phyloP scores from a whole-genome alignment of 2,797 vertebrate genomes.

The Poecilia wingei region DNA sequence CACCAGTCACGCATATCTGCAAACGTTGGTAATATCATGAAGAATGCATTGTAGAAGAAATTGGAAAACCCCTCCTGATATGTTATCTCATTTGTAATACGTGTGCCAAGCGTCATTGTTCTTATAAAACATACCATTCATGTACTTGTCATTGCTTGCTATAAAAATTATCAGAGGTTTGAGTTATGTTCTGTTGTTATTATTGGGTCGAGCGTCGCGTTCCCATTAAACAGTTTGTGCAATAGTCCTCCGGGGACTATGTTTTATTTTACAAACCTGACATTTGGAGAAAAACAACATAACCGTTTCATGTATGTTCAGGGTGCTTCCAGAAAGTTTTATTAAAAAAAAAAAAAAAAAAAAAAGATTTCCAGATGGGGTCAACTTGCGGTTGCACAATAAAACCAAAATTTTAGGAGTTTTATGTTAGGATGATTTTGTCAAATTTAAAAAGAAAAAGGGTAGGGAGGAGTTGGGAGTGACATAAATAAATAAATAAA shows the following conservation, averaged over 20 bases:
- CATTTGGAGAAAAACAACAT: conserved; percentile 4
- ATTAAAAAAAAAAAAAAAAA: background rate
- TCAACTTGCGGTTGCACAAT: background rate
- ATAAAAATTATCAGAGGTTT: conserved; percentile 40
- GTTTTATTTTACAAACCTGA: conserved; percentile 25
- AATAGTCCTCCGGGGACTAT: conserved; percentile 20
- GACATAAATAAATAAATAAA: background rate
- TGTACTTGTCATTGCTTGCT: conserved; percentile 31
- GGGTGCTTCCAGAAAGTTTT: background rate
- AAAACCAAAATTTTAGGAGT: background rate
- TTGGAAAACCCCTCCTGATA: conserved; percentile 67
- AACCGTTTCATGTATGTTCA: background rate
- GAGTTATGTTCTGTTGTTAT: conserved; percentile 29
- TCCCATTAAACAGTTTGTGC: conserved; percentile 11
- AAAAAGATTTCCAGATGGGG: background rate
- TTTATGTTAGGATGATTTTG: background rate
- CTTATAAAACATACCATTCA: conserved; percentile 31
- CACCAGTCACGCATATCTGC: conserved; percentile 62
- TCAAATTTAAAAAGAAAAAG: background rate
- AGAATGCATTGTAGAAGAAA: conserved; percentile 69
- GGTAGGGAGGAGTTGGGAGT: background rate
- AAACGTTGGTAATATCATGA: conserved; percentile 49
- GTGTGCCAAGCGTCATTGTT: conserved; percentile 52
- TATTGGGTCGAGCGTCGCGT: conserved; percentile 31
- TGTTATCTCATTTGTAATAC: conserved; percentile 52